These are phyloP conservation scores for Papilio polyxenes DNA, from an alignment of 1,140 invertebrate species.

Conservation along the genomic window DNA sequence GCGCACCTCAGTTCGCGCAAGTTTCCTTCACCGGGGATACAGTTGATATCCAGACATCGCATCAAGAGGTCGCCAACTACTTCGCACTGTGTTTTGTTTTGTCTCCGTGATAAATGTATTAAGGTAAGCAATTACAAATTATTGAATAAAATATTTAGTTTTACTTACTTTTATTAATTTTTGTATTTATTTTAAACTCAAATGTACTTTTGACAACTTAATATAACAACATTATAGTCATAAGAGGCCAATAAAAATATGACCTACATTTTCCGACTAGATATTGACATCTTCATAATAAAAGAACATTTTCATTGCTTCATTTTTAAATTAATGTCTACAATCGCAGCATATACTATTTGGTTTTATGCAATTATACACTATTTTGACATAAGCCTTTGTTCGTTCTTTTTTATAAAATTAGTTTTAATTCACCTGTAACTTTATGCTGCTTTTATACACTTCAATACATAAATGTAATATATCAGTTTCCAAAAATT, in stretches of 20 bases:
- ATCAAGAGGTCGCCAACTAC: conserved; percentile 46
- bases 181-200: neutral
- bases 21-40: conserved; percentile 51
- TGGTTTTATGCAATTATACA: neutral
- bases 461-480: no score
- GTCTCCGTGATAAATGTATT: conserved; percentile 66
- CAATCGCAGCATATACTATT: neutral
- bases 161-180: neutral
- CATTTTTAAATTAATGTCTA: neutral
- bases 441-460: neutral
- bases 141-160: neutral
- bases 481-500: no score
- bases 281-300: neutral
- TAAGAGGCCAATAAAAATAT: conserved; percentile 30
- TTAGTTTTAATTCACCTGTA: neutral
- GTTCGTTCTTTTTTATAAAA: neutral
- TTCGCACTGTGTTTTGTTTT: conserved; percentile 63
- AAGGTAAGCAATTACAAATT: conserved; percentile 62
- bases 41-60: conserved; percentile 64
- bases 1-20: conserved; percentile 62
- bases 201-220: neutral
- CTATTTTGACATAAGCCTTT: neutral
- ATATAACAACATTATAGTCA: neutral
- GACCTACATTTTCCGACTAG: conserved; percentile 17
- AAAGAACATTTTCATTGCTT: conserved; percentile 3